phyloP scores from a whole-genome alignment of 2,797 vertebrate species.

The Calcarius lapponicus region DNA sequence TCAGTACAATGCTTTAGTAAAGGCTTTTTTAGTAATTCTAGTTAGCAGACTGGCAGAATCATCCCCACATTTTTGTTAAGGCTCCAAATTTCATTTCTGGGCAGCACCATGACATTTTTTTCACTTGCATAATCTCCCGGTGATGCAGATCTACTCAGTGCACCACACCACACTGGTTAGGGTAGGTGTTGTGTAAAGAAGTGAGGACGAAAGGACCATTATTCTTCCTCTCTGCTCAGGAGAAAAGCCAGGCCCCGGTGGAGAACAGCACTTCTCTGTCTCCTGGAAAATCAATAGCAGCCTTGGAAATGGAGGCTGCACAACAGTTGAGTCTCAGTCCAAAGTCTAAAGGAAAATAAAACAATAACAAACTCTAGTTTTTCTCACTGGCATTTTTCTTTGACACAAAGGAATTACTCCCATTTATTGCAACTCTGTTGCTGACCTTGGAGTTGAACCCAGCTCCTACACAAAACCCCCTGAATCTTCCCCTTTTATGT shows the following conservation, averaged over 20 bases:
- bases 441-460: background rate
- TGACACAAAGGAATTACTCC: background rate
- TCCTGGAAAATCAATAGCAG: background rate
- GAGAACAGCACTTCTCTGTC: background rate
- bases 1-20: background rate
- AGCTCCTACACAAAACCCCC: background rate
- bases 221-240: background rate
- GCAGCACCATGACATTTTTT: background rate
- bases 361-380: background rate
- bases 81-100: background rate
- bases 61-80: background rate
- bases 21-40: background rate
- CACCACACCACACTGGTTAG: background rate
- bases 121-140: background rate
- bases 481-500: background rate
- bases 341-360: constrained; percentile 6
- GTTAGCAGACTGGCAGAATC: background rate
- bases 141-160: background rate
- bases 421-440: background rate
- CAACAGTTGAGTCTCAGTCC: background rate
- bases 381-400: background rate
- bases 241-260: background rate
- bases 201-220: background rate
- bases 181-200: background rate
- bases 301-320: background rate